Conservation (phyloP, 2,888 invertebrate genomes). For the Aspidiotus destructor region DNA sequence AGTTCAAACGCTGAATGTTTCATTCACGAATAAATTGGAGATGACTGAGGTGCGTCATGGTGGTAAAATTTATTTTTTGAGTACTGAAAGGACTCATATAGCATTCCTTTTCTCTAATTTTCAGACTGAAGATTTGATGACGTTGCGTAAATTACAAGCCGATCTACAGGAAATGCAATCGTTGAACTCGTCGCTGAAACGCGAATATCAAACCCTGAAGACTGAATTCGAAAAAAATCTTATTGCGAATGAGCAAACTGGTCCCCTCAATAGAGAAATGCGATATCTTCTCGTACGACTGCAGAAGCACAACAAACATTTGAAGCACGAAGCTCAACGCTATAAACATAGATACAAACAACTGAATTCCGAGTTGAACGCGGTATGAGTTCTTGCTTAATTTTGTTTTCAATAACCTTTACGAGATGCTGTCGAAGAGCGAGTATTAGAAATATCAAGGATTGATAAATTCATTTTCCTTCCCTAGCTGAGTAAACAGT, state of each 20-base stretch:
- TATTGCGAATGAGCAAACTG: constrained; percentile 96
- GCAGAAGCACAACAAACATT: constrained; percentile 92
- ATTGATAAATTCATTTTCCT: background rate
- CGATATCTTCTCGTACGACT: constrained; percentile 88
- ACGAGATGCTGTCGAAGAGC: background rate
- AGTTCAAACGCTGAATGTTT: constrained; percentile 79
- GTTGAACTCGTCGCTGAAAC: constrained; percentile 79
- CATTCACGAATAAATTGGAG: constrained; percentile 89
- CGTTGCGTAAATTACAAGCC: constrained; percentile 85
- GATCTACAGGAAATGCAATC: constrained; percentile 96
- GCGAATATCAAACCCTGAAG: constrained; percentile 93
- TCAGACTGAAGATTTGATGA: constrained; percentile 84
- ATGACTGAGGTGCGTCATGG: constrained; percentile 74
- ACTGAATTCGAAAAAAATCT: constrained; percentile 97
- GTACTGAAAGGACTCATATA: no score
- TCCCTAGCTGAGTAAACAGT: constrained; percentile 22
- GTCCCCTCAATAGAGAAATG: constrained; percentile 97
- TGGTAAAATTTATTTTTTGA: constrained; percentile 8
- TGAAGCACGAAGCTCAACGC: constrained; percentile 88
- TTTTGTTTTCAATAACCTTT: background rate
- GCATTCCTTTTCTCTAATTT: constrained; percentile 35
- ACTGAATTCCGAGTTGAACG: constrained; percentile 67
- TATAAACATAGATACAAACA: constrained; percentile 89
- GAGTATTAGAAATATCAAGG: background rate
- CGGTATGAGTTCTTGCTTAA: constrained; percentile 46